Base-by-base conservation (phyloP, 2,888 invertebrate genomes). In the Hermodice carunculata region DNA sequence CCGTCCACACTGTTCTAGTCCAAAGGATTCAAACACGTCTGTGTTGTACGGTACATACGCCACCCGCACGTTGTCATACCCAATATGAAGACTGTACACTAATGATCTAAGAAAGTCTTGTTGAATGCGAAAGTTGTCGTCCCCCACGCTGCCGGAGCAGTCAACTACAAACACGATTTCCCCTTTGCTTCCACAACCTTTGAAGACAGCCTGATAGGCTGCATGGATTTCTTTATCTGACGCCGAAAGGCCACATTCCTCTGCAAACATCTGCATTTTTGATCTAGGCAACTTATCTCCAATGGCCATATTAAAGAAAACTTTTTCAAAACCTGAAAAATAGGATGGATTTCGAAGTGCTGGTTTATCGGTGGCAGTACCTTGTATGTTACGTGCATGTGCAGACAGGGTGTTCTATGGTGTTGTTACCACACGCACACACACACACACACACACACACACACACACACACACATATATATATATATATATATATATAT, bases 181-280 rank as follows among this genome's bases (percentile, higher is more conserved):
- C 2, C 49, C 59, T 34, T 59, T 59, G 6, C 37, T 31, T 3
- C 49, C 49, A 49, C 59, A 59, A 22, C 49, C 80, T 74, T 71
- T 75, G 56, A 76, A 79, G 26, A 81, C 77, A 17, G 70, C 70
- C 11, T 77, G 76, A 64, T 79, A 78, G 11, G 76, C 75, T 3
- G 64, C 62, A 22, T 71, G 67, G 5, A 81, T 71, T 42, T 81
- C 80, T 2, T 63, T 61, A 24, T 78, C 75, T 11, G 79, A 76
- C 0, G 81, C 81, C 64, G 73, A 77, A n/a, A 80, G 71, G 26
- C 74, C 74, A 54, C 80, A 80, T 6, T 68, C 66, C 19, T 73
- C 71, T 48, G 81, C 77, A 61, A 77, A 80, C 11, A 68, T 65
- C 56, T 66, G 65, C 28, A 81, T 56, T 43, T 77, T 48, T 24